phyloP scores from a whole-genome alignment of 2,113 vertebrate genomes.

The Thymallus thymallus region DNA sequence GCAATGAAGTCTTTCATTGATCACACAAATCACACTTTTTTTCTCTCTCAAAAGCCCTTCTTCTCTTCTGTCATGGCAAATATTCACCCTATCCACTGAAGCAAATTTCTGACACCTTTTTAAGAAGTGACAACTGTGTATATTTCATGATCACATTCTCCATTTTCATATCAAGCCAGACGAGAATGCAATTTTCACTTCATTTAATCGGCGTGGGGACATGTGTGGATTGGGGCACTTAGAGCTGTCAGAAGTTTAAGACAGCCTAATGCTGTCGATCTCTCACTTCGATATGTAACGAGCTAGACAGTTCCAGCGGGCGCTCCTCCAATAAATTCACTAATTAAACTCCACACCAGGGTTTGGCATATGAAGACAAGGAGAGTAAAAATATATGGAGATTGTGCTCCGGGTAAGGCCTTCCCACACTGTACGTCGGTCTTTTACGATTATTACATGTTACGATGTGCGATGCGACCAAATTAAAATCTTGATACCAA shows the following conservation, averaged over 20 bases:
- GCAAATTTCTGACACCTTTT: conserved; percentile 95
- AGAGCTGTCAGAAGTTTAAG: conserved; percentile 72
- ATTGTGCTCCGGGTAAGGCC: too few species aligned
- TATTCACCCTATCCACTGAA: conserved; percentile 89
- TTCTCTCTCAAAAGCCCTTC: conserved; percentile 39
- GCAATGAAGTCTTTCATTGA: conserved; percentile 94
- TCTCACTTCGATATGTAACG: conserved; percentile 34
- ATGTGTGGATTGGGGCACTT: conserved; percentile 77
- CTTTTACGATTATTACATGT: too few species aligned
- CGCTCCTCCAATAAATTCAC: neutral
- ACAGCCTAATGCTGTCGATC: conserved; percentile 60
- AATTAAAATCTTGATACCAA: too few species aligned
- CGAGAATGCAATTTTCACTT: conserved; percentile 97
- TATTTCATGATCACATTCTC: conserved; percentile 91
- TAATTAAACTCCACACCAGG: conserved; percentile 15
- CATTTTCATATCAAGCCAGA: conserved; percentile 95
- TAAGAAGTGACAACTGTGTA: conserved; percentile 94
- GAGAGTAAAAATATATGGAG: neutral
- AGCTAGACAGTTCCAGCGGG: neutral
- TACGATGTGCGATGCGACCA: too few species aligned
- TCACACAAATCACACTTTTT: conserved; percentile 91
- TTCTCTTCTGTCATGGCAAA: conserved; percentile 82
- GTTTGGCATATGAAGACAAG: too few species aligned
- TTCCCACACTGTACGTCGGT: too few species aligned
- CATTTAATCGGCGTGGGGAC: conserved; percentile 84